phyloP scores from a whole-genome alignment of 1,140 invertebrate species.

The Orchestia grillus region DNA sequence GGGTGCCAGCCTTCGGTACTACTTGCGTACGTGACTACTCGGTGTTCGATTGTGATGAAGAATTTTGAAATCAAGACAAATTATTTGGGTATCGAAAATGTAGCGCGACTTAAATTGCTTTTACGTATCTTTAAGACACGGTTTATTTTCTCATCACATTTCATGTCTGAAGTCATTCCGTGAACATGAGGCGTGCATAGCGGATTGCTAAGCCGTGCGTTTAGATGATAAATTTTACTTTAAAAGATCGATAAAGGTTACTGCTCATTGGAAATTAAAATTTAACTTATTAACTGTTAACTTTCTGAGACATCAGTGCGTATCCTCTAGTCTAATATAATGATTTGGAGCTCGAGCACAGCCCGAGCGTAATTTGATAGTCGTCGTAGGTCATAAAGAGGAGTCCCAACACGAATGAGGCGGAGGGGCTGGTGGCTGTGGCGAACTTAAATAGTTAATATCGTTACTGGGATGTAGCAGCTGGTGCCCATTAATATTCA shows the following conservation, averaged over 20 bases:
- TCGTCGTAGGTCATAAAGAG: neutral
- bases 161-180: neutral
- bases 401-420: neutral
- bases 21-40: neutral
- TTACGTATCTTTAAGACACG: neutral
- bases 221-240: neutral
- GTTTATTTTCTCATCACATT: neutral
- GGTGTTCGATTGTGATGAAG: neutral
- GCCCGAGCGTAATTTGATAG: neutral
- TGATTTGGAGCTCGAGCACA: neutral
- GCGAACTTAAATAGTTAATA: conserved; percentile 15
- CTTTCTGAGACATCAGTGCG: neutral
- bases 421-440: neutral
- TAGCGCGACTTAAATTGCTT: neutral
- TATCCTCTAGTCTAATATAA: neutral
- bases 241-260: neutral
- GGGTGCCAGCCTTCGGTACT: neutral
- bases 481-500: conserved; percentile 46
- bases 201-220: neutral
- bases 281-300: neutral
- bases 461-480: conserved; percentile 39
- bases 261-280: neutral
- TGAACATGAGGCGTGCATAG: neutral
- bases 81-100: neutral
- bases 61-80: neutral